phyloP scores from a whole-genome alignment of 2,113 vertebrate species.

The Heterotis niloticus region DNA sequence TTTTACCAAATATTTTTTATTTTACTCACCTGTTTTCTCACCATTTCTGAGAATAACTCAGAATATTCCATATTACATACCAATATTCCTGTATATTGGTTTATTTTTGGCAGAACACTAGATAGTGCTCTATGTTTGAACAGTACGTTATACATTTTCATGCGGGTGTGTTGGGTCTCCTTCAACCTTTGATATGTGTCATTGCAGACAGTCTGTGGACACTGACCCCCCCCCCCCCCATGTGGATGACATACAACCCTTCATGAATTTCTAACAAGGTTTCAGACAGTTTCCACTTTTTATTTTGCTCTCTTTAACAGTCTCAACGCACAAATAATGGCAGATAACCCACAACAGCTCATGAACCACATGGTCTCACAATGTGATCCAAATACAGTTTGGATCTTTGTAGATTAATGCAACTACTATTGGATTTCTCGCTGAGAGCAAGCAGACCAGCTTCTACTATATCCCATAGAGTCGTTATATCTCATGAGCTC shows the following conservation, averaged over 20 bases:
- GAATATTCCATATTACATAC: too few species aligned
- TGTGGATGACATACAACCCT: background rate
- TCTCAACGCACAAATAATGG: background rate
- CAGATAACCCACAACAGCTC: background rate
- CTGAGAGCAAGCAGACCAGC: background rate
- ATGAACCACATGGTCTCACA: background rate
- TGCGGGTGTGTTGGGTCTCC: background rate
- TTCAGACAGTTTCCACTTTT: constrained; percentile 1
- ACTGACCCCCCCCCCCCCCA: background rate
- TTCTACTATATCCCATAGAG: too few species aligned
- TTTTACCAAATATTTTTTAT: too few species aligned
- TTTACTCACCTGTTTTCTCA: too few species aligned
- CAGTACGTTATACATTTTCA: background rate
- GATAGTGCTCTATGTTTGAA: too few species aligned
- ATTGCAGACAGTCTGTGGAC: too few species aligned
- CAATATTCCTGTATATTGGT: too few species aligned
- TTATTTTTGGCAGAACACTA: too few species aligned
- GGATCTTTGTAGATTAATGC: background rate
- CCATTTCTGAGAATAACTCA: too few species aligned
- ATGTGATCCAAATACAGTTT: background rate
- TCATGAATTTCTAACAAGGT: constrained; percentile 7
- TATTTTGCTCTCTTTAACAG: constrained; percentile 9
- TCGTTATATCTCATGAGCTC: too few species aligned
- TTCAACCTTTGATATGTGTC: too few species aligned
- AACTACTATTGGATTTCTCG: background rate